phyloP scores from a whole-genome alignment of 2,113 vertebrate genomes.

The Pholis gunnellus region DNA sequence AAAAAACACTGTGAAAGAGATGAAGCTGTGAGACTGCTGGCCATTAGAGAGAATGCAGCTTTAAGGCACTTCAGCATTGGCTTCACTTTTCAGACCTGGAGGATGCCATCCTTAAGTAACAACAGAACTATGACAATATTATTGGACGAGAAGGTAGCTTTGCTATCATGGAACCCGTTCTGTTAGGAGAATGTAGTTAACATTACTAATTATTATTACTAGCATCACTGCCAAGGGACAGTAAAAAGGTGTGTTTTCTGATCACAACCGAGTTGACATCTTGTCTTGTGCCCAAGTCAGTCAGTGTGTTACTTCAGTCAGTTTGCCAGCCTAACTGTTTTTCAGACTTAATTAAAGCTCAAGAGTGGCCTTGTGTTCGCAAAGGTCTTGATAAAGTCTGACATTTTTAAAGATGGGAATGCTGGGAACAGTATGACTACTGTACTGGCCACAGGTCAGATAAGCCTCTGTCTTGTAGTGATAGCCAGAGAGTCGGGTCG shows the following conservation, averaged over 20 bases:
- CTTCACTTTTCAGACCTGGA: too few species aligned
- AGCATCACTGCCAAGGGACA: too few species aligned
- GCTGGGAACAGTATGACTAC: slow-evolving; percentile 43
- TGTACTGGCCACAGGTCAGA: slow-evolving; percentile 43
- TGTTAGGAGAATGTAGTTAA: neutral
- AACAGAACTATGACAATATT: neutral
- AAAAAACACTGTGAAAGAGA: too few species aligned
- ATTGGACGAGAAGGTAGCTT: too few species aligned
- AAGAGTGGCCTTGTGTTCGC: slow-evolving; percentile 4
- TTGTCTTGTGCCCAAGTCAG: neutral
- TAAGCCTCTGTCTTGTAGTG: slow-evolving; percentile 41
- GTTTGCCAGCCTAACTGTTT: neutral
- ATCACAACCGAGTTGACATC: neutral
- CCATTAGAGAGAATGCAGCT: too few species aligned
- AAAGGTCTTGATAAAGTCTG: slow-evolving; percentile 30
- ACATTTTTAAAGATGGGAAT: slow-evolving; percentile 35
- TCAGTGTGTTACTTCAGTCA: neutral
- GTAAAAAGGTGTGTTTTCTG: neutral
- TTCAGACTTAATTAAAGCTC: slow-evolving; percentile 24
- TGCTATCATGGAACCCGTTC: too few species aligned
- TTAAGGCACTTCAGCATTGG: too few species aligned
- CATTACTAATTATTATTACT: too few species aligned
- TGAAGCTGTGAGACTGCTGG: too few species aligned
- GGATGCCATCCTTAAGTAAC: neutral
- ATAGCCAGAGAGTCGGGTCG: slow-evolving; percentile 39